phyloP scores from a whole-genome alignment of 2,113 vertebrate species.

The Aspidoscelis tigris region DNA sequence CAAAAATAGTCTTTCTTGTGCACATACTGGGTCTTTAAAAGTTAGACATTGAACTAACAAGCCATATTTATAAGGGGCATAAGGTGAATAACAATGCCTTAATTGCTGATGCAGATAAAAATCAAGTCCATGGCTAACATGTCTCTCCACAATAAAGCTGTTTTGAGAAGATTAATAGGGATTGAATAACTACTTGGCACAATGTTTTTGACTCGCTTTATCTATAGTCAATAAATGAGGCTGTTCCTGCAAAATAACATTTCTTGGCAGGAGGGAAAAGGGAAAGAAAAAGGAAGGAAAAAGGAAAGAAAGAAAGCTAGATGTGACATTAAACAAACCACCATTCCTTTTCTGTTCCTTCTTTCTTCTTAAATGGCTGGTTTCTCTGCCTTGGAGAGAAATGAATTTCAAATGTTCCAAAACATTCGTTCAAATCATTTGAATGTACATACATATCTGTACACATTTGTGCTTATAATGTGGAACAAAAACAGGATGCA shows the following conservation, averaged over 20 bases:
- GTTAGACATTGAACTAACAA: constrained; percentile 46
- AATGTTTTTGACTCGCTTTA: constrained; percentile 27
- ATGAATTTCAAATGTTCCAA: too few species aligned
- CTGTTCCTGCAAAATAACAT: constrained; percentile 37
- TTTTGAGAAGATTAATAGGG: constrained; percentile 38
- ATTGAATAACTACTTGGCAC: constrained; percentile 36
- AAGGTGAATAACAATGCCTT: constrained; percentile 38
- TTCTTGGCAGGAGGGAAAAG: neutral
- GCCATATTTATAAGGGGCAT: constrained; percentile 32
- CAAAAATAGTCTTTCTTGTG: neutral
- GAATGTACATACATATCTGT: too few species aligned
- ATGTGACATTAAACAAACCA: neutral
- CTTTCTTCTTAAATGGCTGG: neutral
- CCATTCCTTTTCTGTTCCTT: too few species aligned
- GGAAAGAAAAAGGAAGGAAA: neutral
- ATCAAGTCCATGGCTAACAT: constrained; percentile 29
- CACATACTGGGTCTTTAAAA: constrained; percentile 16
- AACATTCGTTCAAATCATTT: too few species aligned
- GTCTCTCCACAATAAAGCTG: constrained; percentile 42
- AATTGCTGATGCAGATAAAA: constrained; percentile 43
- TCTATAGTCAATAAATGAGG: neutral
- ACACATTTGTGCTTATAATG: too few species aligned
- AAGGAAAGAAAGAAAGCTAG: neutral
- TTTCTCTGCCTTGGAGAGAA: neutral
- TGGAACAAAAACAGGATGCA: too few species aligned